A percentile compares a stretch with the other conserved stretches of the same genome.
phyloP scores from a whole-genome alignment of 2,888 invertebrate genomes.

The Drosophila paranaensis region DNA sequence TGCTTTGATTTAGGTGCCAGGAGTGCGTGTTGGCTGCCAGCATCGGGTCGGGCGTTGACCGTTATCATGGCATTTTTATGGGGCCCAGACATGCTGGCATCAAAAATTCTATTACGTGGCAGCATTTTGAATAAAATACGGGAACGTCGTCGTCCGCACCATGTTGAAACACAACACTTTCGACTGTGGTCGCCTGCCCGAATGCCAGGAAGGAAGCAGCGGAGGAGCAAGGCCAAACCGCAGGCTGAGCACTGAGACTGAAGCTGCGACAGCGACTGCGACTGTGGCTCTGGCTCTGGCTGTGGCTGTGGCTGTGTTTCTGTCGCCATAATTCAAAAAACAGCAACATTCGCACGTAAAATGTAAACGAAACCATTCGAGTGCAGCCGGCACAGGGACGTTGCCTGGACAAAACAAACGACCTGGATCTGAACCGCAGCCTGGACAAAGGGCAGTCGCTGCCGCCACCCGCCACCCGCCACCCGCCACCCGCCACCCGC shows the following conservation, averaged over 20 bases:
- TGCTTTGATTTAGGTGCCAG: conserved; percentile 40
- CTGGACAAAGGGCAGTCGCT: conserved; percentile 77
- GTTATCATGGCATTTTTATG: conserved; percentile 79
- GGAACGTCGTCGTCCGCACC: conserved; percentile 44
- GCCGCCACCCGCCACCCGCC: conserved; percentile 11
- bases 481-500: conserved; percentile 5
- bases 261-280: conserved; percentile 44
- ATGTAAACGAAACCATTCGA: conserved; percentile 81
- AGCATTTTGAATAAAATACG: conserved; percentile 80
- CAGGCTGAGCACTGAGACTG: conserved; percentile 30
- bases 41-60: conserved; percentile 65
- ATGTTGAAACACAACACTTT: conserved; percentile 77
- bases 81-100: conserved; percentile 75
- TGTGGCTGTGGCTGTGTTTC: conserved; percentile 61
- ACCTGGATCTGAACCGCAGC: conserved; percentile 62
- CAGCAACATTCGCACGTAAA: conserved; percentile 81
- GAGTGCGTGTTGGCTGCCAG: conserved; percentile 37
- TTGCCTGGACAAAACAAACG: conserved; percentile 68
- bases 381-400: conserved; percentile 57
- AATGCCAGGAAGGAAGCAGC: conserved; percentile 60
- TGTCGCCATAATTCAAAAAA: conserved; percentile 81
- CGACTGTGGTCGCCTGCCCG: conserved; percentile 58
- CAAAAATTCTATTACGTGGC: conserved; percentile 81
- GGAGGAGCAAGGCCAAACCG: conserved; percentile 40
- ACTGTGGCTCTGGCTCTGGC: conserved; percentile 14